phyloP scores from a whole-genome alignment of 2,113 vertebrate genomes.

The Dicrurus megarhynchus region DNA sequence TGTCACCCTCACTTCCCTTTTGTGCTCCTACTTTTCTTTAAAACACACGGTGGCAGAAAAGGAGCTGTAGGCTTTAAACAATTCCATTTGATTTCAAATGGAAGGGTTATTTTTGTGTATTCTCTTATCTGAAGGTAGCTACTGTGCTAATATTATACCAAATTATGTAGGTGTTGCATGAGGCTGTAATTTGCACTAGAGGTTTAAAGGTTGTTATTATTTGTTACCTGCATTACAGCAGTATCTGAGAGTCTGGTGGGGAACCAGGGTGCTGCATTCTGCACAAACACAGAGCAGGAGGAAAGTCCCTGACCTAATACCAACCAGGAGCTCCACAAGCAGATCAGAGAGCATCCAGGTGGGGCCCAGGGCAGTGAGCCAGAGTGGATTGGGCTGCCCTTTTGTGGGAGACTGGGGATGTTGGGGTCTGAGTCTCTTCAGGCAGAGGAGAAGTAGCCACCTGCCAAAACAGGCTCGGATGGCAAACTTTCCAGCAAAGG shows the following conservation, averaged over 20 bases:
- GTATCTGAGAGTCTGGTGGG: constrained; percentile 36
- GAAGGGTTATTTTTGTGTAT: constrained; percentile 16
- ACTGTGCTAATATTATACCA: constrained; percentile 44
- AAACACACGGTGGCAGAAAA: background rate
- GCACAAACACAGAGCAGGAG: constrained; percentile 37
- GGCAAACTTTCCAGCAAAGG: background rate
- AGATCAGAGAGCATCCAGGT: constrained; percentile 62
- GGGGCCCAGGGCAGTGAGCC: constrained; percentile 7
- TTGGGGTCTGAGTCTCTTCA: background rate
- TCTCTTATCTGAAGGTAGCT: constrained; percentile 49
- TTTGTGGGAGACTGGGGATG: background rate
- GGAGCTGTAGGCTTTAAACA: background rate
- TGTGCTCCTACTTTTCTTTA: background rate
- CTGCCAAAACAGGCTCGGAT: background rate
- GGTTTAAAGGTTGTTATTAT: constrained; percentile 63
- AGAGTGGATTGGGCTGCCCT: background rate
- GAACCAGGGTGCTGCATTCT: background rate
- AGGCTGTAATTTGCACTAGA: constrained; percentile 58
- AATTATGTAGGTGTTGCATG: constrained; percentile 56
- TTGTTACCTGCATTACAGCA: constrained; percentile 43
- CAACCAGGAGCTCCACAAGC: constrained; percentile 38
- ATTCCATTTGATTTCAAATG: background rate
- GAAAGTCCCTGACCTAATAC: constrained; percentile 65
- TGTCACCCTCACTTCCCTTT: background rate
- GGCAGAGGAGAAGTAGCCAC: background rate